These are phyloP conservation scores for Agriopis aurantiaria DNA, from an alignment of 2,888 invertebrate species.

Conservation along the genomic window DNA sequence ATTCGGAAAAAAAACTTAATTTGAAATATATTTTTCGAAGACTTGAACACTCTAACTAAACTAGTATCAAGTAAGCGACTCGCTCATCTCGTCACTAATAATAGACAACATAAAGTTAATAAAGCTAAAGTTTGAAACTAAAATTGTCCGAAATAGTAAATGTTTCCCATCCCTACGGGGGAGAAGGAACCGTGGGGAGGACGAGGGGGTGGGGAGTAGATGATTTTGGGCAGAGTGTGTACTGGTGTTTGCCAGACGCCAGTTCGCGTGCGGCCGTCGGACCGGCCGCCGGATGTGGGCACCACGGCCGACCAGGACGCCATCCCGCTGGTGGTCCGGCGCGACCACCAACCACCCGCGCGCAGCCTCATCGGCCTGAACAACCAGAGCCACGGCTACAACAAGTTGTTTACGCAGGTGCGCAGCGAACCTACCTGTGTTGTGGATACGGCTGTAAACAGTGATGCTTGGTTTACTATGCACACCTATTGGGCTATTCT, in stretches of 20 bases:
- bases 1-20: too few species aligned
- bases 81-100: too few species aligned
- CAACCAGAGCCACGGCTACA: conserved; percentile 90
- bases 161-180: conserved; percentile 14
- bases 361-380: conserved; percentile 92
- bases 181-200: conserved; percentile 35
- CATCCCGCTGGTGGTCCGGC: conserved; percentile 83
- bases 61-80: too few species aligned
- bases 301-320: conserved; percentile 84
- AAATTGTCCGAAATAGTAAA: background rate
- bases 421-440: conserved; percentile 52
- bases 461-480: conserved; percentile 9
- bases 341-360: conserved; percentile 75
- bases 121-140: background rate
- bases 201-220: conserved; percentile 37
- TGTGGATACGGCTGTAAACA: conserved; percentile 16
- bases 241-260: conserved; percentile 52
- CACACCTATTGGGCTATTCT: background rate
- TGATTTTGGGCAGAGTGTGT: conserved; percentile 20
- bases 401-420: conserved; percentile 94
- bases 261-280: conserved; percentile 66
- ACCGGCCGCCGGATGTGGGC: conserved; percentile 62
- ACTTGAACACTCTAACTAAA: too few species aligned
- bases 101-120: background rate
- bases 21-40: too few species aligned